Conservation (phyloP, 1,140 invertebrate species). For the Araneus ventricosus region DNA sequence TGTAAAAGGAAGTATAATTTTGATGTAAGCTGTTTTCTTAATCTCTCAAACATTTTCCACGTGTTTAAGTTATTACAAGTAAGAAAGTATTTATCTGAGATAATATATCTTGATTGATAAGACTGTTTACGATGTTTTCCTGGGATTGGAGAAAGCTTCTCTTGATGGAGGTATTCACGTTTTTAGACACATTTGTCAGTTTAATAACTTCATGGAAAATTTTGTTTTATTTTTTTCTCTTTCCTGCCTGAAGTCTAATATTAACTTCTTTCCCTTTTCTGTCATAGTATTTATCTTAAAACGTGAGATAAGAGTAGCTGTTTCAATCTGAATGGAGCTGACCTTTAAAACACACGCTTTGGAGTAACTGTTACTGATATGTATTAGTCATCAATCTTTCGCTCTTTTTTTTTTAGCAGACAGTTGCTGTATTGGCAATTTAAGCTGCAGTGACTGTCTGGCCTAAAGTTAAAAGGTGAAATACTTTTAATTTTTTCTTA, state of each 20-base stretch:
- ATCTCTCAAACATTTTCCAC: not conserved
- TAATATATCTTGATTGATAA: not conserved
- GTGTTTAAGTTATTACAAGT: not conserved
- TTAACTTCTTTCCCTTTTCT: conserved; percentile 32
- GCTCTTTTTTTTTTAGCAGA: conserved; percentile 11
- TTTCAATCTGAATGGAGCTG: conserved; percentile 62
- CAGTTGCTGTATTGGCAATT: conserved; percentile 8
- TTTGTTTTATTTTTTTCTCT: not conserved
- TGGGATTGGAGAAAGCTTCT: not conserved
- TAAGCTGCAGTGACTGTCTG: not conserved
- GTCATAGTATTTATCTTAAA: conserved; percentile 28
- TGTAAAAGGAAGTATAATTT: too few relatives aligned
- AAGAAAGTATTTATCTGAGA: not conserved
- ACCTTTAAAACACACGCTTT: conserved; percentile 65
- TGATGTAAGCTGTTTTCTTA: too few relatives aligned
- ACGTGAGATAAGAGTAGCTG: conserved; percentile 57
- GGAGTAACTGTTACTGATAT: conserved; percentile 59
- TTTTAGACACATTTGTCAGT: not conserved
- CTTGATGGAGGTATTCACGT: not conserved
- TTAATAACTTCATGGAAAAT: not conserved
- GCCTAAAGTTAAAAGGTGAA: conserved; percentile 12
- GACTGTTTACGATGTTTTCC: not conserved
- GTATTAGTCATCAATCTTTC: conserved; percentile 60
- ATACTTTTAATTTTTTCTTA: not conserved
- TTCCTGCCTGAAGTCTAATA: not conserved